Base-by-base conservation (phyloP, 2,888 invertebrate species). In the Patella pellucida region DNA sequence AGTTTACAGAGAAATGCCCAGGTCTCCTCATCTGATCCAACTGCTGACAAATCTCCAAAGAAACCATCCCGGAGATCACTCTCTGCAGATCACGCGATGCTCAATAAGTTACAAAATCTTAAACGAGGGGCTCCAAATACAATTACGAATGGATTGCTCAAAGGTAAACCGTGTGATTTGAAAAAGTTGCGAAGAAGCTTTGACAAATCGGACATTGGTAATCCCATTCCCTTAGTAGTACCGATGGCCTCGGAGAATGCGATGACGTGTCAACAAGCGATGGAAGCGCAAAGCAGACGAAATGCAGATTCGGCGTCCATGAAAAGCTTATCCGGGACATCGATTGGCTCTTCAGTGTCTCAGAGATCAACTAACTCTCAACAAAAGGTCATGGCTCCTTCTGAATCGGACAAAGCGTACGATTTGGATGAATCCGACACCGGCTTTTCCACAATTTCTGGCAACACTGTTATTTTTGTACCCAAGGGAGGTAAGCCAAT, bases 91-190 rank as follows among this genome's bases (percentile, higher is more conserved):
- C 56, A 72, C 50, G 70, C 71, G 71, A 41, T 41, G 41, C 41
- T 41, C 41, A 41, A 41, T 41, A 41, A 41, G 41, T 41, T 41
- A 41, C 41, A 41, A 41, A 76, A 79, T 41, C 73, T 86, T 15
- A 78, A 79, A 67, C 80, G 89, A 51, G 89, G 88, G 1, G 79
- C 81, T 56, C 89, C 89, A 9, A 89, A 89, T 80, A 85, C 87
- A 15, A 73, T 87, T 16, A 81, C 79, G 52, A 84, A 84, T 69
- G 89, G 89, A 5, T 78, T 88, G 71, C 74, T 84, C 68, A 82
- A 84, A 52, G 84, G 85, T 1, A 81, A 85, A 73, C 76, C 81
- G n/a, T 77, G 74, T 51, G 81, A 84, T 62, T 80, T 83, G 12
- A 79, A 79, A 41, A 85, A 85, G 70, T 74, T 84, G 52, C 72